Conservation (phyloP, 2,113 vertebrate genomes). For the Felis chaus region DNA sequence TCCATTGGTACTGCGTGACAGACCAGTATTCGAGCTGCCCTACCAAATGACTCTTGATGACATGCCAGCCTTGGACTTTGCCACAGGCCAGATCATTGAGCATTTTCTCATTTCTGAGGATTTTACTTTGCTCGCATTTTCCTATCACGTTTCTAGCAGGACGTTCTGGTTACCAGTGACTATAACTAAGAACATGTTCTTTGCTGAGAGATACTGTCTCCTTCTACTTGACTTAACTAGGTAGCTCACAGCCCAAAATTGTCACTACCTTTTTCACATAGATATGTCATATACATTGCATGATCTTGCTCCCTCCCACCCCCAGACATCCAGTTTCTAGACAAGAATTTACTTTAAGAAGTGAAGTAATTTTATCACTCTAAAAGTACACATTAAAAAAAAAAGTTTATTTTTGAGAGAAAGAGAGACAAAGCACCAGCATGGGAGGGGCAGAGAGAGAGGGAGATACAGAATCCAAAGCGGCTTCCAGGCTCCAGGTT, state of each 20-base stretch:
- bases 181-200: not conserved
- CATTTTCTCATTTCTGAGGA: not conserved
- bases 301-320: rapidly evolving
- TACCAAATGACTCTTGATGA: not conserved
- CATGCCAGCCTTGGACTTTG: not conserved
- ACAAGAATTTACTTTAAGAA: not conserved
- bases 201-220: not conserved
- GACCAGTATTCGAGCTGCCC: not conserved
- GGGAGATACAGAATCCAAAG: too few species aligned
- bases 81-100: not conserved
- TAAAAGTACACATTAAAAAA: not conserved
- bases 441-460: too few species aligned
- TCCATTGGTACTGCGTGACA: not conserved
- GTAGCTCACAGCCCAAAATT: not conserved
- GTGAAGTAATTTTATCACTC: not conserved
- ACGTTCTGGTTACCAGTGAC: not conserved
- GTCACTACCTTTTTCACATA: not conserved
- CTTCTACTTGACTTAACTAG: not conserved
- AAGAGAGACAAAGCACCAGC: too few species aligned
- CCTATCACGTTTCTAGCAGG: not conserved
- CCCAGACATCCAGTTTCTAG: not conserved
- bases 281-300: not conserved
- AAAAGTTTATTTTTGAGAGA: too few species aligned
- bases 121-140: not conserved
- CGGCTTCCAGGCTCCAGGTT: too few species aligned